Base-by-base conservation (phyloP, 2,113 vertebrate species). In the Ardeotis arabs region DNA sequence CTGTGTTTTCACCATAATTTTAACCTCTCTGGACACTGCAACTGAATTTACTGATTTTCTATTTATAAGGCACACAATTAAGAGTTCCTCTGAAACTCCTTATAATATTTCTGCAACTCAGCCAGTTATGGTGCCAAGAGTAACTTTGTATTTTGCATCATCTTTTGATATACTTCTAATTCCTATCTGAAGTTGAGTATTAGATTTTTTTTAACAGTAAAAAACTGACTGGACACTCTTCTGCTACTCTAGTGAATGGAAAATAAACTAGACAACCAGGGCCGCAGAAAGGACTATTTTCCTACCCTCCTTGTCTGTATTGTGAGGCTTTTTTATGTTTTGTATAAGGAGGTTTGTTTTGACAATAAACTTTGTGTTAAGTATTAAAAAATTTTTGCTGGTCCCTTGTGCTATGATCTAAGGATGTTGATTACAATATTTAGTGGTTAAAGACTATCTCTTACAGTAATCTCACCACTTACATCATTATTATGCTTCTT, bases 281-380 rank as follows among this genome's bases (percentile, higher is more conserved):
- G 25, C 76, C 82, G 9, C 53, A 76, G 67, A 35, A 49, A 2
- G 6, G 55, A 59, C 60, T 85, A 1, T 85, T 28, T 52, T 63
- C 59, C 31, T 80, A 50, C 35, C 45, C 45, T 74, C 21, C 13
- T 64, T 52, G 17, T 14, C 9, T 63, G 15, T 31, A 4, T 37
- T 72, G 5, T n/a, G 60, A 63, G 27, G 50, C 14, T 44, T 33
- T 67, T 89, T 77, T 84, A 58, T 64, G 37, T 75, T 90, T 91
- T 82, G 10, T 93, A 33, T 45, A n/a, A 72, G 16, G 29, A n/a
- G 8, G 1, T 50, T 60, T 33, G n/a, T 58, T 56, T 66, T 87
- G 14, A 50, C 20, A 96, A 97, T 97, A 96, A 95, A 97, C 2
- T 68, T 58, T 7, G 4, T 92, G 13, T 31, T 58, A 59, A 63